These are phyloP conservation scores for Monochamus saltuarius DNA, from an alignment of 1,140 invertebrate species.

Conservation along the genomic window DNA sequence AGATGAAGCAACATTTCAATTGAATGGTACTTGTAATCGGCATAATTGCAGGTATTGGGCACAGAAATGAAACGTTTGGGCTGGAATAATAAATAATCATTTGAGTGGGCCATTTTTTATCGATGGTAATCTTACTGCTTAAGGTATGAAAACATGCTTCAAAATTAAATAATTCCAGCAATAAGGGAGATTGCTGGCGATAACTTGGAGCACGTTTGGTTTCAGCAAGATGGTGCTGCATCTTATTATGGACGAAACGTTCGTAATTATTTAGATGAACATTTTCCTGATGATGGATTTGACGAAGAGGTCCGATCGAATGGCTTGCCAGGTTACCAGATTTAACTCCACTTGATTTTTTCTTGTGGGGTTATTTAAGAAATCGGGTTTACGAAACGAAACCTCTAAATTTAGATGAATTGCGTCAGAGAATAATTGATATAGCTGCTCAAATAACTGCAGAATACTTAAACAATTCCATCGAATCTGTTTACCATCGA, in stretches of 20 bases:
- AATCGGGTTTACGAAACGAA: background rate
- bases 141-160: background rate
- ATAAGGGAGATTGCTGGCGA: background rate
- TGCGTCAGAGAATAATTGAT: background rate
- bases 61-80: conserved; percentile 26
- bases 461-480: background rate
- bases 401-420: background rate
- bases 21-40: conserved; percentile 15
- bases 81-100: conserved; percentile 11
- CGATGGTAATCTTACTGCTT: background rate
- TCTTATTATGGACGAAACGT: background rate
- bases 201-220: background rate
- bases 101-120: conserved; percentile 10
- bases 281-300: conserved; percentile 8
- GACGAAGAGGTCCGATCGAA: conserved; percentile 7
- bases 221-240: conserved; percentile 20
- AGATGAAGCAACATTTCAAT: conserved; percentile 18
- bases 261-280: conserved; percentile 41
- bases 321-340: conserved; percentile 12
- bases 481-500: conserved; percentile 1
- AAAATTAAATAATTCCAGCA: conserved; percentile 5
- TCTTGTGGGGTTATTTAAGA: background rate
- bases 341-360: conserved; percentile 11
- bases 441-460: too few species aligned
- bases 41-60: conserved; percentile 27